phyloP scores from a whole-genome alignment of 2,888 invertebrate genomes.

The Coenonympha arcania region DNA sequence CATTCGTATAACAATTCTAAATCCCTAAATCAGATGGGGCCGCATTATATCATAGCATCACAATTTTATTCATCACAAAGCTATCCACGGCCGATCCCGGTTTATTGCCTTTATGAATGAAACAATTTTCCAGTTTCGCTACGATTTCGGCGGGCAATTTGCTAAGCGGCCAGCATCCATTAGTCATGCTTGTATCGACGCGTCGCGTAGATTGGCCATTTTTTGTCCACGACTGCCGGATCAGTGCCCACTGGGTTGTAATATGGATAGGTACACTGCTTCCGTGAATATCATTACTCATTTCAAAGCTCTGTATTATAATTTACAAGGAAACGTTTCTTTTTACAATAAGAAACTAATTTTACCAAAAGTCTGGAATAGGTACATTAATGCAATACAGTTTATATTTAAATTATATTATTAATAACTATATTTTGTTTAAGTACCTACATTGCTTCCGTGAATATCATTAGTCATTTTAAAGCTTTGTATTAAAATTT shows the following conservation, averaged over 20 bases:
- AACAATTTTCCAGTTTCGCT: constrained; percentile 70
- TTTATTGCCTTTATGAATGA: constrained; percentile 65
- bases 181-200: constrained; percentile 67
- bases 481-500: background rate
- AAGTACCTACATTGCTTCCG: background rate
- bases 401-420: too few relatives aligned
- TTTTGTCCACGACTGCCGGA: constrained; percentile 51
- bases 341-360: too few relatives aligned
- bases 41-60: constrained; percentile 41
- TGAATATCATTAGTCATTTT: constrained; percentile 2
- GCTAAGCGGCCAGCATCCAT: constrained; percentile 58
- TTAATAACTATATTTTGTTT: too few relatives aligned
- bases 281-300: background rate
- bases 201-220: constrained; percentile 61
- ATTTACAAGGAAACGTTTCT: too few relatives aligned
- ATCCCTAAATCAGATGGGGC: constrained; percentile 42
- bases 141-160: constrained; percentile 66
- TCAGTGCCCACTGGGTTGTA: constrained; percentile 48
- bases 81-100: constrained; percentile 55
- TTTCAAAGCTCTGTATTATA: background rate
- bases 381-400: too few relatives aligned
- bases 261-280: constrained; percentile 24
- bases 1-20: constrained; percentile 26
- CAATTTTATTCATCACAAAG: constrained; percentile 63
- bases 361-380: too few relatives aligned